A percentile compares a stretch with the other conserved stretches of the same genome.
phyloP scores from a whole-genome alignment of 37 sponge, comb jelly and placozoan genomes.

The Bolinopsis microptera region DNA sequence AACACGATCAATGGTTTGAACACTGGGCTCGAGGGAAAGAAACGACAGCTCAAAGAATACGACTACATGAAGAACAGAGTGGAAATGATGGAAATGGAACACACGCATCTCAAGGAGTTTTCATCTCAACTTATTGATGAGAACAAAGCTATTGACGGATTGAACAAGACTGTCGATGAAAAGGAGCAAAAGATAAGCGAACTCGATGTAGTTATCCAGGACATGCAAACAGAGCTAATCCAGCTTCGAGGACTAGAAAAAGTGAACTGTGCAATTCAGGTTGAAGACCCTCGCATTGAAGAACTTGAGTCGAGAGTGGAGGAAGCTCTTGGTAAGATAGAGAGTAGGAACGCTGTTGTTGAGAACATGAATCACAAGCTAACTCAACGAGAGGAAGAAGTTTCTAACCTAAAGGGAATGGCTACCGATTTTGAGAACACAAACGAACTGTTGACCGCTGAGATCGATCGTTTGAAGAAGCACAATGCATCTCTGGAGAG shows the following conservation, averaged over 20 bases:
- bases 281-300: not conserved
- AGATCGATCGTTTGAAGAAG: slow-evolving; percentile 17
- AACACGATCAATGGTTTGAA: slow-evolving; percentile 35
- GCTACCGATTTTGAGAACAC: not conserved
- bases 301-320: slow-evolving; percentile 13
- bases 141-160: not conserved
- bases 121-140: slow-evolving; percentile 32
- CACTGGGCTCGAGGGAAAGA: slow-evolving; percentile 10
- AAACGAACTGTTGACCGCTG: slow-evolving; percentile 1
- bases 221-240: not conserved
- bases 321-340: not conserved
- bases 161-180: not conserved
- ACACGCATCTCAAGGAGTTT: slow-evolving; percentile 37
- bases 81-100: slow-evolving; percentile 59
- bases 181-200: not conserved
- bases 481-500: slow-evolving; percentile 2
- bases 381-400: slow-evolving; percentile 5
- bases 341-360: not conserved
- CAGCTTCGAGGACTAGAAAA: slow-evolving; percentile 3
- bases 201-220: not conserved
- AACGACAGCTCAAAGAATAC: slow-evolving; percentile 44
- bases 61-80: slow-evolving; percentile 62
- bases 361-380: not conserved
- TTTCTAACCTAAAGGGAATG: not conserved
- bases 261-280: slow-evolving; percentile 24